Evolutionary conservation across 2,888 invertebrate genomes (phyloP).

Genomic region (Margaritifera margaritifera): DNA sequence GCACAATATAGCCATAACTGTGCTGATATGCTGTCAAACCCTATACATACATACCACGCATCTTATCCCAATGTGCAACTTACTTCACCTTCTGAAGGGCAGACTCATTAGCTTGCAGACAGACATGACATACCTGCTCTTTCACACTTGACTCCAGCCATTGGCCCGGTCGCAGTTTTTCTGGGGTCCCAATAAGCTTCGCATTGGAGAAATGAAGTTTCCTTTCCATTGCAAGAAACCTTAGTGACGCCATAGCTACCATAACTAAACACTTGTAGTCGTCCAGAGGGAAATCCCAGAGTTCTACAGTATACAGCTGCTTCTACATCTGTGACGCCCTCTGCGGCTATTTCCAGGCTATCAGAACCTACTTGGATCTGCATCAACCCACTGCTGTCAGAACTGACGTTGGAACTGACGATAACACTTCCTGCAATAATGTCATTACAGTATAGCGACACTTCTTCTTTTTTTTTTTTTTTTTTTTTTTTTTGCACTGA

Average conservation of each 20-base stretch:
- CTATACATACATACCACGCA: conserved; percentile 10
- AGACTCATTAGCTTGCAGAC: conserved; percentile 13
- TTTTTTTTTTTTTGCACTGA: too few species aligned
- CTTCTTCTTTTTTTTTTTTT: too few species aligned
- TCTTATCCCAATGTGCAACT: conserved; percentile 49
- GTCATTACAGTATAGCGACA: too few species aligned
- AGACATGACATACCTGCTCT: conserved; percentile 30
- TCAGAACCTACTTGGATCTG: conserved; percentile 9
- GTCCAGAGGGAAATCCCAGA: conserved; percentile 69
- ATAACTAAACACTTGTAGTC: conserved; percentile 23
- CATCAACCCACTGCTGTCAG: too few species aligned
- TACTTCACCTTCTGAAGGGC: conserved; percentile 37
- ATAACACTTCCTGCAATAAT: too few species aligned
- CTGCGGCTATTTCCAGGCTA: conserved; percentile 62
- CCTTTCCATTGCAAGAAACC: conserved; percentile 80
- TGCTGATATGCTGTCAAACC: too few species aligned
- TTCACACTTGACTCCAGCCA: conserved; percentile 41
- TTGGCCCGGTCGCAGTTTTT: conserved; percentile 13
- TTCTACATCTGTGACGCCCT: conserved; percentile 80
- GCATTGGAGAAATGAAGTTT: conserved; percentile 80
- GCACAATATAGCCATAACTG: too few species aligned
- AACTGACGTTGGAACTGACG: too few species aligned
- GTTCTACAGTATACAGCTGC: conserved; percentile 74
- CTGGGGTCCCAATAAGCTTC: conserved; percentile 42
- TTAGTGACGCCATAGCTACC: conserved; percentile 77